Evolutionary conservation across 1,140 invertebrate genomes (phyloP).

Genomic region (Microplitis mediator): DNA sequence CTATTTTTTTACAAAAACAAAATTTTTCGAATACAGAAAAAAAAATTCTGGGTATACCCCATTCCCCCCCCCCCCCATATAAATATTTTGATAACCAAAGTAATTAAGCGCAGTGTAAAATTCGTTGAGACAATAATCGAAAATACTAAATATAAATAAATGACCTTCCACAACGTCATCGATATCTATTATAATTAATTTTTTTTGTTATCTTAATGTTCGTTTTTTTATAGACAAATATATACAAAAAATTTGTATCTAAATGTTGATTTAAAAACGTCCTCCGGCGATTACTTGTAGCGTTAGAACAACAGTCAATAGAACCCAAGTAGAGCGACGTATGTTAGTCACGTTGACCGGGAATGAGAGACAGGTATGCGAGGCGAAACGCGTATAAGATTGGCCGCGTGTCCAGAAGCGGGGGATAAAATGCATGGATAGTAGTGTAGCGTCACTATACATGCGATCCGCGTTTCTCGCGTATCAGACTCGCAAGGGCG

Average conservation of each 20-base stretch:
- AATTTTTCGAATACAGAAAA: too few species aligned
- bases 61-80: neutral
- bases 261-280: neutral
- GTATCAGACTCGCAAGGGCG: neutral
- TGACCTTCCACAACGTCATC: neutral
- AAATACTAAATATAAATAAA: neutral
- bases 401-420: slow-evolving; percentile 12
- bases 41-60: too few species aligned
- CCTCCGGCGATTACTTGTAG: neutral
- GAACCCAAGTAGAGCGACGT: neutral
- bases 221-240: neutral
- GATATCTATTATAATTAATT: neutral
- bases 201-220: slow-evolving; percentile 12
- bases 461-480: slow-evolving; percentile 10
- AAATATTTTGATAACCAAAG: neutral
- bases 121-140: neutral
- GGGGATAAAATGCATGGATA: slow-evolving; percentile 36
- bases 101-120: too few species aligned
- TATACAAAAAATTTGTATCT: neutral
- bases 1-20: too few species aligned
- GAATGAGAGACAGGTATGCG: neutral
- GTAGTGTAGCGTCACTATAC: neutral
- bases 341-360: neutral
- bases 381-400: neutral
- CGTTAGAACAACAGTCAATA: neutral